These are phyloP conservation scores for Drosophila tani DNA, from an alignment of 1,140 invertebrate genomes.

Conservation along the genomic window DNA sequence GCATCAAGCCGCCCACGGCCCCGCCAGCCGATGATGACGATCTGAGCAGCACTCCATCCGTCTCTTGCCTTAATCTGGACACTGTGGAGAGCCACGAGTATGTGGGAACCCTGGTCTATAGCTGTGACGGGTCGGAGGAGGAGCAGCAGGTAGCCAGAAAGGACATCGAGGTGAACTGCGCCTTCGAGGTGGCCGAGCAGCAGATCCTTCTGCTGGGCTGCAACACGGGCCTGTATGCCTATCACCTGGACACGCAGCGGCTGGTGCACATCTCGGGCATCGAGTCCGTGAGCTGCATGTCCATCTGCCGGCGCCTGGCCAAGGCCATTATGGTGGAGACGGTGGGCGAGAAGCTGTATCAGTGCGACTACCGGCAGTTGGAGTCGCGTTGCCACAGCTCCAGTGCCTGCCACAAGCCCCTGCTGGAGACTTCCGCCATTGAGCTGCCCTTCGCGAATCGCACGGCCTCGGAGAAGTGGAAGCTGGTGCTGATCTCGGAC, in stretches of 20 bases:
- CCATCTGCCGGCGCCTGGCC: slow-evolving; percentile 86
- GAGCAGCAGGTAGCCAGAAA: slow-evolving; percentile 5
- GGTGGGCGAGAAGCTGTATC: slow-evolving; percentile 88
- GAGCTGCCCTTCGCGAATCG: slow-evolving; percentile 81
- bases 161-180: slow-evolving; percentile 75
- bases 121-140: slow-evolving; percentile 11
- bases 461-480: slow-evolving; percentile 74
- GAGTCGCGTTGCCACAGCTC: slow-evolving; percentile 87
- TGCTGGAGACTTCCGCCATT: slow-evolving; percentile 87
- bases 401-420: slow-evolving; percentile 87
- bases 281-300: slow-evolving; percentile 88
- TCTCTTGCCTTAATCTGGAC: slow-evolving; percentile 46
- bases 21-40: slow-evolving; percentile 21
- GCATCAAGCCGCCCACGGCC: slow-evolving; percentile 36
- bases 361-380: slow-evolving; percentile 88
- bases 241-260: slow-evolving; percentile 71
- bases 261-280: slow-evolving; percentile 88
- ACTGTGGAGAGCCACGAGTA: slow-evolving; percentile 52
- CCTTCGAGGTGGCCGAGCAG: slow-evolving; percentile 74
- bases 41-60: slow-evolving; percentile 32
- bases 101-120: slow-evolving; percentile 62
- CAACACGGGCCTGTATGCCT: slow-evolving; percentile 77
- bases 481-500: slow-evolving; percentile 78
- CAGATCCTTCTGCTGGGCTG: slow-evolving; percentile 75
- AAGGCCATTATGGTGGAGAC: slow-evolving; percentile 89